phyloP scores from a whole-genome alignment of 2,888 invertebrate genomes.

The Lottia gigantea region DNA sequence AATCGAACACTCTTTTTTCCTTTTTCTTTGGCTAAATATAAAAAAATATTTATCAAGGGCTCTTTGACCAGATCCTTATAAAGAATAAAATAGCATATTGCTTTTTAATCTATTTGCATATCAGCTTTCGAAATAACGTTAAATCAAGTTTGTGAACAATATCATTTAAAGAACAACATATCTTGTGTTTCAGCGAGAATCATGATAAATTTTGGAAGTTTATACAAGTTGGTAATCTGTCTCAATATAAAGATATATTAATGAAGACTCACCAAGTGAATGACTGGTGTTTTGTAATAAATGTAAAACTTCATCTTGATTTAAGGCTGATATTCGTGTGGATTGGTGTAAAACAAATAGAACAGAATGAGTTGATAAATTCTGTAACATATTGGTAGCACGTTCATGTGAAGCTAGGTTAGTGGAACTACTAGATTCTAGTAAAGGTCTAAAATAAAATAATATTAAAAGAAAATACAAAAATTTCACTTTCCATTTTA shows the following conservation, averaged over 20 bases:
- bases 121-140: no score
- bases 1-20: constrained; percentile 52
- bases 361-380: constrained; percentile 60
- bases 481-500: no score
- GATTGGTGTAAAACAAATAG: constrained; percentile 60
- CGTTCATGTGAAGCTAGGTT: constrained; percentile 25
- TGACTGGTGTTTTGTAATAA: constrained; percentile 52
- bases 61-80: no score
- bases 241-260: no score
- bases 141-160: no score
- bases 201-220: no score
- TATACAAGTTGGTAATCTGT: no score
- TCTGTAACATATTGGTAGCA: constrained; percentile 54
- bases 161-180: no score
- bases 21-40: constrained; percentile 28
- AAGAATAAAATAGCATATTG: no score
- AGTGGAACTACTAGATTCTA: constrained; percentile 21
- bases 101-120: no score
- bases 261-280: constrained; percentile 27
- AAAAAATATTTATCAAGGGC: background rate
- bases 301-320: constrained; percentile 55
- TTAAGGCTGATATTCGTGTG: constrained; percentile 51
- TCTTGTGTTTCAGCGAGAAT: no score
- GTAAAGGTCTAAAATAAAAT: constrained; percentile 28
- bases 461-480: no score